phyloP scores from a whole-genome alignment of 2,888 invertebrate genomes.

The Xylota sylvarum region DNA sequence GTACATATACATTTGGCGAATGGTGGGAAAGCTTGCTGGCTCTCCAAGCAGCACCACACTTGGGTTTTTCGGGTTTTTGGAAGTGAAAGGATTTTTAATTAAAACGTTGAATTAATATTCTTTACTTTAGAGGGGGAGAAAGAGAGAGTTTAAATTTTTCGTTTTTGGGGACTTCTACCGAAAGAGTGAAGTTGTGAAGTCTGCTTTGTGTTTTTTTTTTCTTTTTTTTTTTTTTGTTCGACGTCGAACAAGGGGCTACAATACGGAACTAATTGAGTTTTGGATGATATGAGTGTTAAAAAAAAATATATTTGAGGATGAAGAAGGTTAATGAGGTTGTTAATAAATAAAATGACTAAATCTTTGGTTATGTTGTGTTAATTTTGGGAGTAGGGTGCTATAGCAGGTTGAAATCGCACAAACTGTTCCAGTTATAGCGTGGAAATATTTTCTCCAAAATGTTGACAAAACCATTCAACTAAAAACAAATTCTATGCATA shows the following conservation, averaged over 20 bases:
- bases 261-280: constrained; percentile 66
- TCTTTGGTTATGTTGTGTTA: constrained; percentile 24
- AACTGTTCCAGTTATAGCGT: too few relatives aligned
- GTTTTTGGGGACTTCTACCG: constrained; percentile 30
- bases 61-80: constrained; percentile 22
- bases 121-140: constrained; percentile 54
- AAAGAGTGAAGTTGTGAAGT: constrained; percentile 37
- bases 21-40: neutral
- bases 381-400: neutral
- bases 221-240: constrained; percentile 16
- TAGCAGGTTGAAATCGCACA: too few relatives aligned
- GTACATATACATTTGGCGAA: constrained; percentile 18
- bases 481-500: neutral
- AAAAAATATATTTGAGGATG: constrained; percentile 32
- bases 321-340: constrained; percentile 53
- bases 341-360: constrained; percentile 62
- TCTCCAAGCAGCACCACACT: constrained; percentile 12
- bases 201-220: constrained; percentile 2
- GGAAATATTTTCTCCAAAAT: too few relatives aligned
- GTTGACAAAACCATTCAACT: neutral
- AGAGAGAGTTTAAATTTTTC: constrained; percentile 22
- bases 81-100: constrained; percentile 72
- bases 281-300: constrained; percentile 27
- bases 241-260: constrained; percentile 38
- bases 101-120: constrained; percentile 76